phyloP scores from a whole-genome alignment of 2,888 invertebrate genomes.

The Leucania comma region DNA sequence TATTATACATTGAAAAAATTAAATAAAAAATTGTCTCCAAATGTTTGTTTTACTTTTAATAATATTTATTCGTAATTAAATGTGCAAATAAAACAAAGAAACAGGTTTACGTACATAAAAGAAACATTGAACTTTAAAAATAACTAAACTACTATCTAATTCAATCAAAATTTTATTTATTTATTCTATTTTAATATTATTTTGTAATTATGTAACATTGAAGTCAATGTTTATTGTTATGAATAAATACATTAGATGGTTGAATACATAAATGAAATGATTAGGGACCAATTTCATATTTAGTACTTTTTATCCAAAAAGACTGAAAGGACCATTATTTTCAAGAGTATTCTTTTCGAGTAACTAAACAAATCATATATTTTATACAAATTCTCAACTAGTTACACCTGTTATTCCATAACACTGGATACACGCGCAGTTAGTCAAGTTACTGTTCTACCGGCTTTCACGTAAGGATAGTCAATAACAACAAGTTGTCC shows the following conservation, averaged over 20 bases:
- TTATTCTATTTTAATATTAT: no score
- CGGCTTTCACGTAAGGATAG: constrained; percentile 18
- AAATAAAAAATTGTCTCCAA: constrained; percentile 5
- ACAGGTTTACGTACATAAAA: constrained; percentile 1
- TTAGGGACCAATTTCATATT: background rate
- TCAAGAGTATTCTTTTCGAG: background rate
- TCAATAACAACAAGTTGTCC: background rate
- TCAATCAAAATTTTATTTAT: no score
- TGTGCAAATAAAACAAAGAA: background rate
- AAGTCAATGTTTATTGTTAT: no score
- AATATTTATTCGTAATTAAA: background rate
- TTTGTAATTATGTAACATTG: no score
- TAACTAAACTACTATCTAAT: background rate
- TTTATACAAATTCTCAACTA: background rate
- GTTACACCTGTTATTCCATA: constrained; percentile 38
- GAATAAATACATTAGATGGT: no score
- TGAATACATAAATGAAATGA: no score
- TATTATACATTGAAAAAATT: background rate
- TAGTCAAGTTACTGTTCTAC: constrained; percentile 4
- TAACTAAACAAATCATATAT: background rate
- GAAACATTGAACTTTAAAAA: background rate
- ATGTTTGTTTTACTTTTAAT: constrained; percentile 6
- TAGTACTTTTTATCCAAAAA: background rate
- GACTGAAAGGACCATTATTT: background rate
- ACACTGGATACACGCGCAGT: constrained; percentile 14